Base-by-base conservation (phyloP, 2,113 vertebrate genomes). In the Clupea harengus region DNA sequence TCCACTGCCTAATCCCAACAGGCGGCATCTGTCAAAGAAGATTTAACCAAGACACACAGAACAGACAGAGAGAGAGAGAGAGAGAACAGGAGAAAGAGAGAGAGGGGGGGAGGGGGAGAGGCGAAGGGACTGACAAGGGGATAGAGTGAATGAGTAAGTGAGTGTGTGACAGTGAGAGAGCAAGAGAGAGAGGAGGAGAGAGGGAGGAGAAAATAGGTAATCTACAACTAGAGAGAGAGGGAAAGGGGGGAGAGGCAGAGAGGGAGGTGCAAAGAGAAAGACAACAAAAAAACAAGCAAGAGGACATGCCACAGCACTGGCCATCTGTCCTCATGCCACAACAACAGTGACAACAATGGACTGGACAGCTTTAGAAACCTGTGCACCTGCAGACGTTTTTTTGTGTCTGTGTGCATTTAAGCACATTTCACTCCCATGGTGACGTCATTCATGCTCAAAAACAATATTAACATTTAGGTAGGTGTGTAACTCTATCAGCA, bases 21-120 rank as follows among this genome's bases (percentile, higher is more conserved):
- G 83, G 86, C 18, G 54, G 82, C 87, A 90, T 89, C 88, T 86
- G 88, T 84, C 86, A 90, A 50, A 87, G 52, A 49, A 85, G 88
- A 87, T 89, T 87, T 89, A 75, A 45, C 39, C n/a, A 81, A 52
- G 81, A 81, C 81, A 83, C 45, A 86, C 46, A 82, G 87, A 86
- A 84, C 64, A 82, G 54, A 84, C 81, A 17, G 25, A 28, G 11
- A 13, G 60, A 67, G 60, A 67, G 60, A 5, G 10, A 67, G 22
- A 67, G 60, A 67, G 22, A 54, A 15, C 1, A 15, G 17, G 22
- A 25, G 60, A 9, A 22, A 25, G 22, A 28, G 60, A 25, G 60
- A 28, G 60, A 10, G 13, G 4, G 54, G 7, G 54, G 17, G 10
- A 57, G 54, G 54, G 4, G 15, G 54, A 22, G 20, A 57, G 54